Base-by-base conservation (phyloP, 2,888 invertebrate genomes). In the Tribolium freemani region DNA sequence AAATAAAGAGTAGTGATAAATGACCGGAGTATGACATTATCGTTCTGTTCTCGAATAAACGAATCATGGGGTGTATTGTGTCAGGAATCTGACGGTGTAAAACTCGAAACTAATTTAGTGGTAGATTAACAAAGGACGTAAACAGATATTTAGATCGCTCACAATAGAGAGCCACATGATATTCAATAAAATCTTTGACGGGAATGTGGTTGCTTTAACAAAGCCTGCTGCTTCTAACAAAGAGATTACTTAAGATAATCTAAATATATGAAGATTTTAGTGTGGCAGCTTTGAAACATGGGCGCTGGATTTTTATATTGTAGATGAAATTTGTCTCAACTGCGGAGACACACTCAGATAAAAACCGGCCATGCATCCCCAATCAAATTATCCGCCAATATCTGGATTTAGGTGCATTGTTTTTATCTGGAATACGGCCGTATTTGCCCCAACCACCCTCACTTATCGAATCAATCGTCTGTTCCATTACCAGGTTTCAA, bases 51-150 rank as follows among this genome's bases (percentile, higher is more conserved):
- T 68, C 68, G 54, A 74, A 57, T 71, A 68, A 71, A 71, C 74
- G 68, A 74, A 74, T 71, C 71, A 68, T 58, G 48, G 67, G 13
- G 53, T 44, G 70, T 45, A 73, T 73, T 73, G 73, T 71, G 45
- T 71, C 46, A 9, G 56, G 60, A 72, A 60, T 69, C 64, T 50
- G 56, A 74, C 69, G 60, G 57, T 64, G 69, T 61, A 72, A 69
- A 63, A 64, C 71, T 61, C 60, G 58, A 69, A 72, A 71, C 73
- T 73, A 73, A 75, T 75, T 71, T 75, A 68, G 64, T 71, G 66
- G 45, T 48, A 44, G 69, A 71, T 64, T 68, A 73, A 75, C 75
- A 73, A 75, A 71, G 45, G 71, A 71, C 16, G 64, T 67, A 58
- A 69, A 68, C 72, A 60, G 74, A 71, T 73, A 72, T 76, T 72